phyloP scores from a whole-genome alignment of 2,113 vertebrate species.

The Vimba vimba region DNA sequence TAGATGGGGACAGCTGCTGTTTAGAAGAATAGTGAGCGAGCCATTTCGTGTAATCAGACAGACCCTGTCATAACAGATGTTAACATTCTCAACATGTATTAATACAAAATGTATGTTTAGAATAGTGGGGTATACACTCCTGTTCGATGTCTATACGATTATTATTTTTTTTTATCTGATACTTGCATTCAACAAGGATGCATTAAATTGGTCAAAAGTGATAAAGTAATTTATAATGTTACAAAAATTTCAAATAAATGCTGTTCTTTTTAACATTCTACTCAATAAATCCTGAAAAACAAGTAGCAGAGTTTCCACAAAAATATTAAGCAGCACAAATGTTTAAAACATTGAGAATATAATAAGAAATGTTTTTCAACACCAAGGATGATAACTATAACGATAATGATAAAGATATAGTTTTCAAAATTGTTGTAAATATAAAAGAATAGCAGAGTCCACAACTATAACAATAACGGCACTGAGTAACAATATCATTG shows the following conservation, averaged over 20 bases:
- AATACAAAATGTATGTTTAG: neutral
- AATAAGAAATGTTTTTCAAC: neutral
- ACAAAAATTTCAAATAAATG: neutral
- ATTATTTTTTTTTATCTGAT: neutral
- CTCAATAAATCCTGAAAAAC: neutral
- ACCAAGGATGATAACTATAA: neutral
- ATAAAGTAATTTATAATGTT: neutral
- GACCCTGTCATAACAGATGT: constrained; percentile 67
- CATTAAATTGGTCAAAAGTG: neutral
- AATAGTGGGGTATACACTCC: neutral
- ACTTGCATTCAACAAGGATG: neutral
- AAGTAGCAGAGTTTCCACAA: neutral
- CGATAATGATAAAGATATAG: no score
- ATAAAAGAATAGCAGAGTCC: no score
- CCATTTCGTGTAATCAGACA: constrained; percentile 84
- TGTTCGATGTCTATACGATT: neutral
- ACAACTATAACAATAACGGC: no score
- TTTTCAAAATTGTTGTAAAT: no score
- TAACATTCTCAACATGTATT: neutral
- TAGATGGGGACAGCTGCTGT: constrained; percentile 66
- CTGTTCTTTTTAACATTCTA: neutral
- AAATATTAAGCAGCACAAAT: neutral
- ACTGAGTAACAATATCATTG: no score
- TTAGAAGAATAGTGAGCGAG: constrained; percentile 79
- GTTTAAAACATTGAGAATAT: neutral